Evolutionary conservation across 2,888 invertebrate genomes (phyloP).

Genomic region (Zygothrica quintamaculata): DNA sequence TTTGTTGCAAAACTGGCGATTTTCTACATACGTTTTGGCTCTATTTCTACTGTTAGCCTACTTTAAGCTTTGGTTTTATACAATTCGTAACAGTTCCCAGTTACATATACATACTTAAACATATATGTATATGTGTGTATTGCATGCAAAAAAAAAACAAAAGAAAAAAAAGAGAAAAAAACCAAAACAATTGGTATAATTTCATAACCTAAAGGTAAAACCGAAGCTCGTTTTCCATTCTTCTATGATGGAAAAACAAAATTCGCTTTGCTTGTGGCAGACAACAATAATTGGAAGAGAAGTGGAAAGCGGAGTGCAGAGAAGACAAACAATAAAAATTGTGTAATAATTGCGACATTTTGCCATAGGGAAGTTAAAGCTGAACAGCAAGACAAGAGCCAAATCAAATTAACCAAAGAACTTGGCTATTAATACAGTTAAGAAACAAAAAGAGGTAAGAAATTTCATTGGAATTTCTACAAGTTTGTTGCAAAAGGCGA

Average conservation of each 20-base stretch:
- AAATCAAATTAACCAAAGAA: constrained; percentile 31
- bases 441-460: constrained; percentile 26
- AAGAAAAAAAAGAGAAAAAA: too few species aligned
- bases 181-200: constrained; percentile 68
- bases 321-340: constrained; percentile 54
- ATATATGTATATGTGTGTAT: constrained; percentile 15
- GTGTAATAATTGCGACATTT: constrained; percentile 75
- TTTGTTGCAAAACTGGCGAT: constrained; percentile 31
- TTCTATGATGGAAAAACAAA: constrained; percentile 51
- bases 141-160: constrained; percentile 49
- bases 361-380: constrained; percentile 34
- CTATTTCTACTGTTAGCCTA: constrained; percentile 48
- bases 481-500: constrained; percentile 32
- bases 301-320: constrained; percentile 14
- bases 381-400: constrained; percentile 20
- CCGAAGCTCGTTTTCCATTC: constrained; percentile 62
- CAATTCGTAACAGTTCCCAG: constrained; percentile 50
- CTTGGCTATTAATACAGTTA: constrained; percentile 32
- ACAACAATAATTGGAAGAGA: constrained; percentile 29
- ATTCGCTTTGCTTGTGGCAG: constrained; percentile 60
- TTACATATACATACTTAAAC: constrained; percentile 2
- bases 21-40: constrained; percentile 31
- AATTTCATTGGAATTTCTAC: constrained; percentile 55
- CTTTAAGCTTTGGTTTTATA: constrained; percentile 27
- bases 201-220: constrained; percentile 64